A percentile compares a stretch with the other conserved stretches of the same genome.
phyloP scores from a whole-genome alignment of 2,113 vertebrate genomes.

The Rhabdomys dilectus region DNA sequence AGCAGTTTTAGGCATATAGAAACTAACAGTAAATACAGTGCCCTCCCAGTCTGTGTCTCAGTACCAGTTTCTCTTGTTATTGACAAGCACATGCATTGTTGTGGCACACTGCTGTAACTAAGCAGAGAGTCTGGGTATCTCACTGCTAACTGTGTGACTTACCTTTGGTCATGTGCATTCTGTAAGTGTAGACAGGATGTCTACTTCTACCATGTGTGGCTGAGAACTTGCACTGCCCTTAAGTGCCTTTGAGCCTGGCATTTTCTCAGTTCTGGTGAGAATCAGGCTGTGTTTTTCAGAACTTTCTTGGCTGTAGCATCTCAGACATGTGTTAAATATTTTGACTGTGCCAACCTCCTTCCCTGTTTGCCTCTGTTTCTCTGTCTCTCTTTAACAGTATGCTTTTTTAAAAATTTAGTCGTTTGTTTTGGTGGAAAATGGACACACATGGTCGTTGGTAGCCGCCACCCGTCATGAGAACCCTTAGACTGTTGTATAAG shows the following conservation, averaged over 20 bases:
- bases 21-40: background rate
- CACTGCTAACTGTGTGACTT: background rate
- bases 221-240: accelerated
- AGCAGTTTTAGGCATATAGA: background rate
- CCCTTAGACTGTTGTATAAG: background rate
- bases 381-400: background rate
- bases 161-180: too few species aligned
- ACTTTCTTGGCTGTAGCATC: background rate
- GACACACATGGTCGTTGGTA: background rate
- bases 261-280: background rate
- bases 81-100: background rate
- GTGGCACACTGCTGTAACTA: background rate
- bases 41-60: background rate
- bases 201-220: accelerated
- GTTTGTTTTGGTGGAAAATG: background rate
- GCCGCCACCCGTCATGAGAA: background rate
- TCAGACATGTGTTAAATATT: background rate
- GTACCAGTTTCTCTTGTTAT: accelerated
- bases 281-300: background rate
- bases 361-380: background rate
- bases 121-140: accelerated
- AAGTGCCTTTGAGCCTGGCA: accelerated
- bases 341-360: background rate
- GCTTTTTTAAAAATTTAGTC: background rate
- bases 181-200: accelerated